Evolutionary conservation across 2,113 vertebrate genomes (phyloP).

Genomic region (Pangasianodon hypophthalmus): DNA sequence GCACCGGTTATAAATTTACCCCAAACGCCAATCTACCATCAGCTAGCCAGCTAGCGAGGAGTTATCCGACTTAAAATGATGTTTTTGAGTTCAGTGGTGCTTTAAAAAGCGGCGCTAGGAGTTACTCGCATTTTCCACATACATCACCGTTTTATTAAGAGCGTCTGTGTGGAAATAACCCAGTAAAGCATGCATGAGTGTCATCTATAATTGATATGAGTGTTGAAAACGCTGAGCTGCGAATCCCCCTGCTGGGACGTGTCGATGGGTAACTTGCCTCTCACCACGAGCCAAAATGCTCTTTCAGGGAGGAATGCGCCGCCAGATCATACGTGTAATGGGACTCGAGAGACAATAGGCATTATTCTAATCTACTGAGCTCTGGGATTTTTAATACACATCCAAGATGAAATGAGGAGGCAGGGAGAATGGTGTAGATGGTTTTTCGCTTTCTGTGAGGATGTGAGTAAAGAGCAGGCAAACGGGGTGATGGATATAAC

Average conservation of each 20-base stretch:
- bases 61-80: neutral
- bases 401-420: conserved; percentile 24
- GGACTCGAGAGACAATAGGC: conserved; percentile 46
- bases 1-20: neutral
- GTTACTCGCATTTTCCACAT: conserved; percentile 11
- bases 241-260: conserved; percentile 43
- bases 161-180: conserved; percentile 35
- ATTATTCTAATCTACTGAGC: conserved; percentile 51
- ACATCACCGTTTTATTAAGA: conserved; percentile 1
- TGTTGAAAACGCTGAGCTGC: conserved; percentile 42
- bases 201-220: conserved; percentile 53
- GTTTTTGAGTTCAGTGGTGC: neutral
- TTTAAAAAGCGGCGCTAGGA: neutral
- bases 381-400: conserved; percentile 50
- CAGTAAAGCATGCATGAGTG: conserved; percentile 26
- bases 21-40: neutral
- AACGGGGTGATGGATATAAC: conserved; percentile 51
- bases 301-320: conserved; percentile 39
- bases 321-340: conserved; percentile 47
- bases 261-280: conserved; percentile 42
- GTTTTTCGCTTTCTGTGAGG: conserved; percentile 39
- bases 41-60: neutral
- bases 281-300: conserved; percentile 45
- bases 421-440: conserved; percentile 1
- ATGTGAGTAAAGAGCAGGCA: conserved; percentile 48